These are phyloP conservation scores for Mesocricetus auratus DNA, from an alignment of 2,113 vertebrate genomes.

Conservation along the genomic window DNA sequence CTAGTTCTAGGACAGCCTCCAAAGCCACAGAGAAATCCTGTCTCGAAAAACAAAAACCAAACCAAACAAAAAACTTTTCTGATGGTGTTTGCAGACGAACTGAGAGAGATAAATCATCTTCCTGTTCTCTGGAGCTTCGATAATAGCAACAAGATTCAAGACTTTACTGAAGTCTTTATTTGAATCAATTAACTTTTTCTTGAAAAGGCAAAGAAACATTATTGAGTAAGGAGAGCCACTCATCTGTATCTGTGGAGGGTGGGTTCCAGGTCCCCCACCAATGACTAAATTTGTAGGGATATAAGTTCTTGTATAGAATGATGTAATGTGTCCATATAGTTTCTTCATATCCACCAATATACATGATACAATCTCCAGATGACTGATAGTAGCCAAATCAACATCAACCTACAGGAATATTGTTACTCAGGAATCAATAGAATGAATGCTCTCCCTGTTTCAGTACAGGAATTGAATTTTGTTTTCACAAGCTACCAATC, in stretches of 20 bases:
- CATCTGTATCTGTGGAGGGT: neutral
- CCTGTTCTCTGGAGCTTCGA: neutral
- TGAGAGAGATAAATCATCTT: neutral
- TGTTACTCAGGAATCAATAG: neutral
- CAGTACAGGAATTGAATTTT: neutral
- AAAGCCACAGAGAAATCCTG: too few relatives aligned
- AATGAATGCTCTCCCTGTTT: neutral
- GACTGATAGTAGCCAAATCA: too few relatives aligned
- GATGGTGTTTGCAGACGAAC: neutral
- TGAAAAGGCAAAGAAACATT: neutral
- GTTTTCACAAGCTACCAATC: neutral
- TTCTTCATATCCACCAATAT: too few relatives aligned
- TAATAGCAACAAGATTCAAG: neutral
- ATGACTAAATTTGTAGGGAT: neutral
- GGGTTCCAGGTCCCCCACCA: neutral
- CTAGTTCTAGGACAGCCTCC: too few relatives aligned
- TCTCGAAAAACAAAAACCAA: too few relatives aligned
- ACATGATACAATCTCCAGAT: neutral
- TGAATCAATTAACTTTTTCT: conserved; percentile 41
- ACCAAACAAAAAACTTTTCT: too few relatives aligned
- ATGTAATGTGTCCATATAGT: neutral
- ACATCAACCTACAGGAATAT: neutral
- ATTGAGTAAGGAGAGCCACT: neutral
- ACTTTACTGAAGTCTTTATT: neutral
- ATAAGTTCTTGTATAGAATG: neutral